Evolutionary conservation across 2,113 vertebrate genomes (phyloP), one percentile per base, ranked within the genome.

Genomic region (Danio rerio): DNA sequence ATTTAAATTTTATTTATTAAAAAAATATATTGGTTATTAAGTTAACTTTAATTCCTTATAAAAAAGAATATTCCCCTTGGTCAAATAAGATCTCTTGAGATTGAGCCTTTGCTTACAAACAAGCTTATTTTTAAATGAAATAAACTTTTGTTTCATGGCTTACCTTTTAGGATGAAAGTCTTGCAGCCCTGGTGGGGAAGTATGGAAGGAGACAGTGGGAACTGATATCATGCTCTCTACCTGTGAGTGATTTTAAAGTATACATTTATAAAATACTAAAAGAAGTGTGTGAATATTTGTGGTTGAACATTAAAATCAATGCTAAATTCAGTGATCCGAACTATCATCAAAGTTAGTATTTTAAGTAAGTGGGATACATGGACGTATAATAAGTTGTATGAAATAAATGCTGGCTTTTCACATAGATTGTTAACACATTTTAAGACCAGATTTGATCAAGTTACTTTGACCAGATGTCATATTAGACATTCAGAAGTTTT

Each of bases 181-280:
- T 99, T 80, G 96, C 93, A 92, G 92, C 94, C 43, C 88, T 99
- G 78, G 92, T 97, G 76, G 93, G 87, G 85, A 96, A 94, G 79
- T 94, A 95, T 6, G 96, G 96, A 53, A 93, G 94, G 87, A 92
- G 93, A 72, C 94, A 98, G 84, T 99, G 98, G 97, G 96, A 95
- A 86, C 90, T 93, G 47, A 93, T 98, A 85, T 93, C 96, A 83
- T 94, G 92, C 88, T 94, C 95, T 87, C 95, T 99, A 81, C 95
- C 95, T 47, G 98, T 98, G 90, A 96, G 97, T 96, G 81, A 10
- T 76, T 43, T 59, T 31, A n/a, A n/a, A n/a, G n/a, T n/a, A n/a
- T n/a, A 31, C 31, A 31, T 31, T 31, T 31, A 83, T 9, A 9
- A 2, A 2, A 5, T 16, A 12, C 4, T 5, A 2, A 12, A 16